A percentile compares a stretch with the other conserved stretches of the same genome.
Evolutionary conservation across 2,888 invertebrate genomes (phyloP).

Genomic region (Cephonodes hylas): DNA sequence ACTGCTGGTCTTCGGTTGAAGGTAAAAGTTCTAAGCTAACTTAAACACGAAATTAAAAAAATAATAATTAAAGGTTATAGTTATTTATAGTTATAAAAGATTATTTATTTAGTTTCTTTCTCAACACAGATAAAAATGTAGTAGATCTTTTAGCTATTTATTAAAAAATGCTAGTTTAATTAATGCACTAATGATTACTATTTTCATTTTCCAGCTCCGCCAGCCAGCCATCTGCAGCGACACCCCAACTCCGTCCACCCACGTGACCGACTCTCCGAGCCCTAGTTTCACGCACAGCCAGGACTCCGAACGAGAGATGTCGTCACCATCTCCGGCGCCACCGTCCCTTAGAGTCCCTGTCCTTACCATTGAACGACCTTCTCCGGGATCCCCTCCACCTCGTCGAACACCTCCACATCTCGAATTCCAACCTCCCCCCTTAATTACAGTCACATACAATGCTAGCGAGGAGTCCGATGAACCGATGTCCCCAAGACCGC

Average conservation of each 20-base stretch:
- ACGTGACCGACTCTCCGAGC: constrained; percentile 72
- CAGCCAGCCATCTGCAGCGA: constrained; percentile 72
- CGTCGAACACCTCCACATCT: constrained; percentile 83
- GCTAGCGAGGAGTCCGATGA: constrained; percentile 91
- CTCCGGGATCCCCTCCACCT: constrained; percentile 84
- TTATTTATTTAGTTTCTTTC: too few relatives aligned
- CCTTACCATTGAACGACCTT: constrained; percentile 84
- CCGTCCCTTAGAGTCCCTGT: constrained; percentile 83
- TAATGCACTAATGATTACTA: background rate
- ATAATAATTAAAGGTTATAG: background rate
- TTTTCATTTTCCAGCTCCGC: constrained; percentile 63
- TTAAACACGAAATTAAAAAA: background rate
- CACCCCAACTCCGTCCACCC: constrained; percentile 72
- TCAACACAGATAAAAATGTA: too few relatives aligned
- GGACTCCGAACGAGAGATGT: constrained; percentile 69
- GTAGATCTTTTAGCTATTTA: too few relatives aligned
- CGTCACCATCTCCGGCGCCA: constrained; percentile 69
- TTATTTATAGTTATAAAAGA: too few relatives aligned
- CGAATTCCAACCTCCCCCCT: constrained; percentile 85
- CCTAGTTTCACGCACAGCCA: constrained; percentile 73
- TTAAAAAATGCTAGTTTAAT: background rate
- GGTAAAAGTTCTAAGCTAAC: constrained; percentile 34
- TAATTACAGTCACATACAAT: constrained; percentile 88
- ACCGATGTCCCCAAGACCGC: constrained; percentile 83
- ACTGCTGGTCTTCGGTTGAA: constrained; percentile 60